Evolutionary conservation across 2,113 vertebrate species (phyloP).

Genomic region (Clupea harengus): DNA sequence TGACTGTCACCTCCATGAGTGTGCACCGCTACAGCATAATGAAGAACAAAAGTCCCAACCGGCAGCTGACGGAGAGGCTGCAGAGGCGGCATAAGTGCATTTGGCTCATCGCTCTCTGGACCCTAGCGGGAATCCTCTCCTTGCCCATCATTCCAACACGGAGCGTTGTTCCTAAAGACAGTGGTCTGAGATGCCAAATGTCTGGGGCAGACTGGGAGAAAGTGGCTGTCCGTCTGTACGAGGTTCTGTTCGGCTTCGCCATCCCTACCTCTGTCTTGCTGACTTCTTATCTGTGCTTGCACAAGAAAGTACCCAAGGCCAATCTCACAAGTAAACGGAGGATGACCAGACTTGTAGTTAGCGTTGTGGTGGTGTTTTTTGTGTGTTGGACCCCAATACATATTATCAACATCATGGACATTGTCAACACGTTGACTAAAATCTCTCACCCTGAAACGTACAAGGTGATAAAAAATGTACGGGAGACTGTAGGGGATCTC

Average conservation of each 20-base stretch:
- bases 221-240: conserved; percentile 52
- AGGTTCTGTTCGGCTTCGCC: conserved; percentile 64
- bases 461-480: conserved; percentile 36
- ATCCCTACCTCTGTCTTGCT: conserved; percentile 63
- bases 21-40: conserved; percentile 58
- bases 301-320: conserved; percentile 50
- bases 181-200: conserved; percentile 40
- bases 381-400: conserved; percentile 71
- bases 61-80: conserved; percentile 34
- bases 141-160: conserved; percentile 51
- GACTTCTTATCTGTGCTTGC: conserved; percentile 59
- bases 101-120: conserved; percentile 53
- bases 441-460: not conserved
- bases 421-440: conserved; percentile 48
- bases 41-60: conserved; percentile 61
- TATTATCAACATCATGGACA: conserved; percentile 60
- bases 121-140: conserved; percentile 43
- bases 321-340: conserved; percentile 31
- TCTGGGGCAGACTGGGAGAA: conserved; percentile 37
- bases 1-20: conserved; percentile 67
- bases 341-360: conserved; percentile 54
- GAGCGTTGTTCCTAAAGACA: conserved; percentile 13
- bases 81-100: conserved; percentile 10
- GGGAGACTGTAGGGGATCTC: conserved; percentile 45
- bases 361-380: conserved; percentile 60